Base-by-base conservation (phyloP, 2,797 vertebrate species). In the Botia almorhae region DNA sequence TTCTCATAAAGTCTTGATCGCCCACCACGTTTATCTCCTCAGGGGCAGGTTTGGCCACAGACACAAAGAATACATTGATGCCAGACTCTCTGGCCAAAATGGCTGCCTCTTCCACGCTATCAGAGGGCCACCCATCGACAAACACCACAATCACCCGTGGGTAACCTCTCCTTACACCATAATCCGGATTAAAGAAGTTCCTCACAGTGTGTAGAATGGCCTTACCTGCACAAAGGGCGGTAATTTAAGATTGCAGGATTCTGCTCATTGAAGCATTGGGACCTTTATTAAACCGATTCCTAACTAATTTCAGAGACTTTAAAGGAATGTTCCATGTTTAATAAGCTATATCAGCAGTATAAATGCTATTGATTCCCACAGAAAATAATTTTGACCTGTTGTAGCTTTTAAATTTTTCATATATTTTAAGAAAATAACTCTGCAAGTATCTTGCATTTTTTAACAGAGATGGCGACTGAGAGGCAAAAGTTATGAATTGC, bases 111-210 rank as follows among this genome's bases (percentile, higher is more conserved):
- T 96, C 96, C 74, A 98, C 89, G 85, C 96, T 94, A 81, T 99
- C 97, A 1, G 97, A 96, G 21, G 97, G 97, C 97, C 97, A 98
- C n/a, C 97, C 97, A 16, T 99, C 97, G 11, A 98, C 85, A 85
- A 99, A 92, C 67, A 97, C 94, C 81, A 98, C 88, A 78, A 96
- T 93, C 67, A 98, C 94, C 82, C 96, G 95, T 4, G 97, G 97
- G 89, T 96, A 95, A 14, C 96, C 97, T 80, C 94, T 95, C 79
- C 97, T 91, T 46, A 90, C 92, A 0, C 97, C 97, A 0, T 89
- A 90, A 65, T 96, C 95, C 77, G 87, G 84, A 12, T 90, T 90
- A 92, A 96, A 98, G 87, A 98, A 96, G 77, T 85, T 94, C 91
- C 97, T 94, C 8, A 95, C 94, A 0, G 95, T 92, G 78, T 97